Evolutionary conservation across 1,140 invertebrate genomes (phyloP).

Genomic region (Diorhabda carinulata): DNA sequence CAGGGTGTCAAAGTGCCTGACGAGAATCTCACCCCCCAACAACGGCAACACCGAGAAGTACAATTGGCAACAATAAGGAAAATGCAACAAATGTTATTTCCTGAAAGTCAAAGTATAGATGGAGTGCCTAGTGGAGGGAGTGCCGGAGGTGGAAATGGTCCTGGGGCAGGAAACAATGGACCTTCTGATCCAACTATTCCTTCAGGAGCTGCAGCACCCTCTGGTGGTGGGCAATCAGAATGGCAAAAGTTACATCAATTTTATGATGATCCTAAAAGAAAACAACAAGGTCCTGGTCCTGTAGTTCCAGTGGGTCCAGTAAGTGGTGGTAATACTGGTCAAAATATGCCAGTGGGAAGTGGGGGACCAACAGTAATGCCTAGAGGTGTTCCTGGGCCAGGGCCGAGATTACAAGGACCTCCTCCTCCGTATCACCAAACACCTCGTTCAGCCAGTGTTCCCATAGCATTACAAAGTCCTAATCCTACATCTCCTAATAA

Average conservation of each 20-base stretch:
- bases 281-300: constrained; percentile 22
- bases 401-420: constrained; percentile 69
- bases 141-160: constrained; percentile 14
- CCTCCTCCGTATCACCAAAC: constrained; percentile 82
- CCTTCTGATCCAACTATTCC: constrained; percentile 35
- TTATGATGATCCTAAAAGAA: constrained; percentile 57
- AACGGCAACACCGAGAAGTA: constrained; percentile 88
- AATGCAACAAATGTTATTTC: constrained; percentile 89
- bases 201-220: constrained; percentile 46
- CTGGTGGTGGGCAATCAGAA: constrained; percentile 61
- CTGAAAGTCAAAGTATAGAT: constrained; percentile 61
- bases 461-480: constrained; percentile 70
- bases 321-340: constrained; percentile 27
- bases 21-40: constrained; percentile 94
- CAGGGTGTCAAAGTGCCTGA: constrained; percentile 88
- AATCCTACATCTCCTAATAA: constrained; percentile 69
- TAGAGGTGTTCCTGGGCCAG: constrained; percentile 50
- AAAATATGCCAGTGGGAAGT: constrained; percentile 23
- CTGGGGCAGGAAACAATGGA: constrained; percentile 19
- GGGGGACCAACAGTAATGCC: constrained; percentile 32
- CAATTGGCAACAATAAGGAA: constrained; percentile 86
- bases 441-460: constrained; percentile 77
- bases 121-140: constrained; percentile 10
- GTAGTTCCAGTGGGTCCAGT: constrained; percentile 35
- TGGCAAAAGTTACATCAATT: constrained; percentile 87